Conservation (phyloP, 2,888 invertebrate genomes). For the Caenorhabditis sp. region DNA sequence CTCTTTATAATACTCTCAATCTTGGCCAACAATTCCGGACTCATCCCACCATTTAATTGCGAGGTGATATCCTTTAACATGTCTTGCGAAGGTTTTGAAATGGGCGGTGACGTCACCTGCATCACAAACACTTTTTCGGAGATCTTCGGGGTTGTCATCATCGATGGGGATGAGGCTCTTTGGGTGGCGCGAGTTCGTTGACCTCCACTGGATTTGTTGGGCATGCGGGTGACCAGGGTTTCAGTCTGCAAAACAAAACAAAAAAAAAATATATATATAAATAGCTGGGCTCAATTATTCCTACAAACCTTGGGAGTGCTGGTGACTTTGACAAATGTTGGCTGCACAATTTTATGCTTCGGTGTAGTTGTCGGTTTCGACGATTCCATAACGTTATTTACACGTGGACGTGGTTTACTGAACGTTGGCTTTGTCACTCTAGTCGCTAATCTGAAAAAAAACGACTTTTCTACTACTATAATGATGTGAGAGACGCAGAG, state of each 20-base stretch:
- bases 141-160: neutral
- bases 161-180: neutral
- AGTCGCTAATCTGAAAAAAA: neutral
- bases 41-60: conserved; percentile 48
- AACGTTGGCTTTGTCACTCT: conserved; percentile 25
- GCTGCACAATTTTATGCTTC: conserved; percentile 26
- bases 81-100: conserved; percentile 3
- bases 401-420: conserved; percentile 42
- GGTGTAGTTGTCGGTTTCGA: conserved; percentile 1
- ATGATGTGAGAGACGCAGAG: no score
- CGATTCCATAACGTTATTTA: conserved; percentile 15
- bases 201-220: conserved; percentile 11
- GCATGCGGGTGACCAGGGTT: conserved; percentile 7
- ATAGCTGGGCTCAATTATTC: no score
- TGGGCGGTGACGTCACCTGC: conserved; percentile 48
- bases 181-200: conserved; percentile 2
- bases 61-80: conserved; percentile 28
- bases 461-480: no score
- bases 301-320: neutral
- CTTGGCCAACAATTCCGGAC: conserved; percentile 44
- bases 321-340: conserved; percentile 17
- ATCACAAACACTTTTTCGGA: conserved; percentile 46
- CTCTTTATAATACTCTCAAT: conserved; percentile 40
- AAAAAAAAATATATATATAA: neutral
- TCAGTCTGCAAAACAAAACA: neutral